Percentiles rank a stretch among this genome's conserved stretches.
These are phyloP conservation scores for Chionoecetes opilio DNA, from an alignment of 1,140 invertebrate species.

Conservation along the genomic window DNA sequence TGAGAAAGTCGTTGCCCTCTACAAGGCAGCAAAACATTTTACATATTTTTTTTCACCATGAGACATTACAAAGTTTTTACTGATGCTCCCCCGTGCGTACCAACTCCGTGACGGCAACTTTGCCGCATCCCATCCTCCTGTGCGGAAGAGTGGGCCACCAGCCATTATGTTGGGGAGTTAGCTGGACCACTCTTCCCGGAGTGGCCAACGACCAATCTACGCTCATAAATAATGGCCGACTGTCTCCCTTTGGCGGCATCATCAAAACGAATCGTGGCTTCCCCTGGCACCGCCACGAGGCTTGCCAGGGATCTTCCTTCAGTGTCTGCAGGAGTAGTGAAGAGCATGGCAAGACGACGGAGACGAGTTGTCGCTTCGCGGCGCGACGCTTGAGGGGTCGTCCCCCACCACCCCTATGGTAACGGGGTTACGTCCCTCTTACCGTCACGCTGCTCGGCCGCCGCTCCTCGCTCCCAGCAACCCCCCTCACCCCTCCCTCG, in stretches of 20 bases:
- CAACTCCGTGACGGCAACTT: slow-evolving; percentile 37
- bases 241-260: slow-evolving; percentile 42
- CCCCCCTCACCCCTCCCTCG: slow-evolving; percentile 35
- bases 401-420: background rate
- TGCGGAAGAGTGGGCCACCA: slow-evolving; percentile 31
- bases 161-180: background rate
- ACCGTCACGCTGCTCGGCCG: slow-evolving; percentile 23
- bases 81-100: background rate
- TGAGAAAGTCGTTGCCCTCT: slow-evolving; percentile 2
- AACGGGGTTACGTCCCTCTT: slow-evolving; percentile 52
- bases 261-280: background rate
- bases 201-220: slow-evolving; percentile 54
- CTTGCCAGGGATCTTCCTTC: background rate
- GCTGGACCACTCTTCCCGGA: slow-evolving; percentile 42
- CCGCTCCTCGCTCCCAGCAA: background rate
- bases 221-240: slow-evolving; percentile 67
- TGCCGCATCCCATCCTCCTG: slow-evolving; percentile 7
- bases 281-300: background rate
- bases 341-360: too few relatives aligned
- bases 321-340: background rate
- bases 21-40: background rate
- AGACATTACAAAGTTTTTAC: slow-evolving; percentile 38
- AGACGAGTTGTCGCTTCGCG: background rate
- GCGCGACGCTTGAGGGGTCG: background rate
- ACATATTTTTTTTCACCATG: background rate